These are phyloP conservation scores for Hesperia comma DNA, from an alignment of 2,888 invertebrate species.

Conservation along the genomic window DNA sequence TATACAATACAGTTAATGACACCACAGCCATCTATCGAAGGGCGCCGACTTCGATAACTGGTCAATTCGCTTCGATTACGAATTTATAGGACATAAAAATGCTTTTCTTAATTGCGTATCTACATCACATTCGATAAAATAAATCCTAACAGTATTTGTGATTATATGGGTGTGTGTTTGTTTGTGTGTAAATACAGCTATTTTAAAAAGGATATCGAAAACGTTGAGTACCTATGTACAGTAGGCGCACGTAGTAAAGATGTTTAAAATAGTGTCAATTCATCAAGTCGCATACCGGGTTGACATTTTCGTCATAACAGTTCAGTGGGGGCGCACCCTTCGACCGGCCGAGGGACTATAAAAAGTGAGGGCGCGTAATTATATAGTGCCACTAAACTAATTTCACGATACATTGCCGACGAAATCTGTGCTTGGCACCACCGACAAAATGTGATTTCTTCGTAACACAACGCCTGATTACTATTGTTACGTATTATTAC, in stretches of 20 bases:
- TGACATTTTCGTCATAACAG: slow-evolving; percentile 83
- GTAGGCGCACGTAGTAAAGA: slow-evolving; percentile 49
- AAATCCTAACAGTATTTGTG: no score
- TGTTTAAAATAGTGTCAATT: slow-evolving; percentile 81
- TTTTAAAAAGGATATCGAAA: neutral
- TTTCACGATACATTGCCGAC: slow-evolving; percentile 84
- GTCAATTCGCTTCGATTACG: no score
- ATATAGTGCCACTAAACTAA: slow-evolving; percentile 84
- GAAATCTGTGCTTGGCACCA: slow-evolving; percentile 83
- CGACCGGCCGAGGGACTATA: slow-evolving; percentile 65
- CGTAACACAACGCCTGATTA: slow-evolving; percentile 74
- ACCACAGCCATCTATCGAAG: neutral
- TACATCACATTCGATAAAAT: no score
- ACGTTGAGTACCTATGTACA: slow-evolving; percentile 34
- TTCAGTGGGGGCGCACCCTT: slow-evolving; percentile 57
- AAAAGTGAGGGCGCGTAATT: slow-evolving; percentile 81
- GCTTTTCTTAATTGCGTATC: no score
- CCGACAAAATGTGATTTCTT: slow-evolving; percentile 76
- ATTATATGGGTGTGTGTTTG: no score
- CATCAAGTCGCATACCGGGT: slow-evolving; percentile 80
- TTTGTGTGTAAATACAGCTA: neutral
- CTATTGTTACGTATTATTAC: slow-evolving; percentile 79
- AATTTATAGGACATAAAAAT: no score
- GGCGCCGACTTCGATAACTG: no score
- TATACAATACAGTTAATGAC: no score